Evolutionary conservation across 2,113 vertebrate species (phyloP).

Genomic region (Rhinichthys klamathensis): DNA sequence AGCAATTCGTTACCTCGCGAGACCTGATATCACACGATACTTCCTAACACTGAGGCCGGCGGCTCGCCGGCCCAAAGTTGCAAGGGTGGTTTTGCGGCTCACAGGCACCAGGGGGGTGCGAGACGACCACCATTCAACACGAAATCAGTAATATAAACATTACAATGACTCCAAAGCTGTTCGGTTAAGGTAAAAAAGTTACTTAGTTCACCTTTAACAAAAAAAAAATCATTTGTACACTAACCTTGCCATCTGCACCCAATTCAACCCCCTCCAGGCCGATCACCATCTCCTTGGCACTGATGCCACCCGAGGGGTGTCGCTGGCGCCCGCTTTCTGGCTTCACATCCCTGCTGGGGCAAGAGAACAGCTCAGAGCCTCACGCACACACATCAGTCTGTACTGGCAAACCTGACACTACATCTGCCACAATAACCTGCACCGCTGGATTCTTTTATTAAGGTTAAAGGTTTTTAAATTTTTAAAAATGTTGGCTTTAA

Average conservation of each 20-base stretch:
- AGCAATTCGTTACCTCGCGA: too few relatives aligned
- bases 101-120: too few relatives aligned
- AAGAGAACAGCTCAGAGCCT: slow-evolving; percentile 60
- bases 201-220: too few relatives aligned
- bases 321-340: slow-evolving; percentile 89
- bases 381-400: neutral
- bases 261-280: slow-evolving; percentile 97
- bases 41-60: too few relatives aligned
- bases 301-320: slow-evolving; percentile 87
- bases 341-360: slow-evolving; percentile 85
- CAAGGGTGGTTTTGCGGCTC: too few relatives aligned
- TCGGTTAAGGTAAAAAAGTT: too few relatives aligned
- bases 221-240: slow-evolving; percentile 31
- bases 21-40: too few relatives aligned
- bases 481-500: neutral
- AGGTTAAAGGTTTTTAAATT: neutral
- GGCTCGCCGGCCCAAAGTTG: too few relatives aligned
- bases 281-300: slow-evolving; percentile 92
- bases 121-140: too few relatives aligned
- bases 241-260: slow-evolving; percentile 96
- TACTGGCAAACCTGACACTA: neutral
- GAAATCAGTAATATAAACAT: too few relatives aligned
- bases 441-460: neutral
- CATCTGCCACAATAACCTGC: neutral
- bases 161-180: too few relatives aligned